A percentile compares a stretch with the other conserved stretches of the same genome.
These are phyloP conservation scores for Panthera leo DNA, from an alignment of 2,113 vertebrate species.

Conservation along the genomic window DNA sequence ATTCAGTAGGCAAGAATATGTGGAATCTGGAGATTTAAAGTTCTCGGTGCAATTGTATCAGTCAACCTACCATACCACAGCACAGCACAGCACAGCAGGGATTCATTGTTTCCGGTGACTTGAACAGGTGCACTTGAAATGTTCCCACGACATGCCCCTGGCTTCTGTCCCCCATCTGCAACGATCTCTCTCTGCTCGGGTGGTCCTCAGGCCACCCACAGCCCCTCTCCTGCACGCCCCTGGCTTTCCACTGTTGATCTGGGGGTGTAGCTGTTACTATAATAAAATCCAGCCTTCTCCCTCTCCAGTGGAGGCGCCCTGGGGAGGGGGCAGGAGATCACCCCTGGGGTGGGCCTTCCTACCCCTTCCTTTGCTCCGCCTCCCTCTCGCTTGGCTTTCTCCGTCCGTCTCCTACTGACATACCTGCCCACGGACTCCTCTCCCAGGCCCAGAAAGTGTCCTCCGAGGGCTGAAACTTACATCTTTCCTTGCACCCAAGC, in stretches of 20 bases:
- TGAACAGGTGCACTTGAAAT: too few species aligned
- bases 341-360: neutral
- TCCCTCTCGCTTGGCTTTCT: neutral
- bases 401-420: neutral
- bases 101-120: too few species aligned
- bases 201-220: too few species aligned
- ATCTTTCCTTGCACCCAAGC: neutral
- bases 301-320: neutral
- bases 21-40: too few species aligned
- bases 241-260: neutral
- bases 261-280: too few species aligned
- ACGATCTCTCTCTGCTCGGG: neutral
- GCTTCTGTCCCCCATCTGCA: accelerated
- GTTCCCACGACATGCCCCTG: accelerated
- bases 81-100: neutral
- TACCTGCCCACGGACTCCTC: accelerated
- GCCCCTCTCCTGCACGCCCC: neutral
- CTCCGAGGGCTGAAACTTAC: neutral
- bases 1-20: neutral
- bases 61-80: too few species aligned
- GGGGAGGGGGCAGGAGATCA: neutral
- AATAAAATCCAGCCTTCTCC: neutral
- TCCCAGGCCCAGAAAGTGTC: neutral
- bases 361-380: neutral
- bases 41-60: neutral